Base-by-base conservation (phyloP, 1,140 invertebrate genomes). In the Cydia amplana region DNA sequence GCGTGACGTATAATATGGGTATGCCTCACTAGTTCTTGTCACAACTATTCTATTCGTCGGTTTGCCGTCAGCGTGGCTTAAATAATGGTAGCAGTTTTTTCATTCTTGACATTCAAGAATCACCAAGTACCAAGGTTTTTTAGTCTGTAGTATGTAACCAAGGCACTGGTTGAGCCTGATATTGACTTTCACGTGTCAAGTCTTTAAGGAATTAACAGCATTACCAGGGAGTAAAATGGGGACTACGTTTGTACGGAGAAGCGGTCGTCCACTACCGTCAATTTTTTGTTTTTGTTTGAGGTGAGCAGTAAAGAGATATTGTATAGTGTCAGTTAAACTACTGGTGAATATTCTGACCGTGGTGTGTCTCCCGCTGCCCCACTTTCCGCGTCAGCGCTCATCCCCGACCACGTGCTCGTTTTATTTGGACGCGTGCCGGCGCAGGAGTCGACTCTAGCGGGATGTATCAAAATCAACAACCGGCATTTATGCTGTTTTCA, bases 371-470 rank as follows among this genome's bases (percentile, higher is more conserved):
- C 36, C 77, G 55, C 40, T 79, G 81, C 43, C 81, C 82, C 76
- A 84, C 74, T 84, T 84, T 82, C 76, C 76, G 75, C 77, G 43
- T 67, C 79, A 60, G 23, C 78, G 70, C 64, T 75, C 75, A 77
- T 76, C 74, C 55, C 20, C 9, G 76, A 78, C 77, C 81, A 79
- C 79, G 79, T 78, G 80, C 77, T 64, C 51, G 43, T 79, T 79
- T 80, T 63, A 77, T 76, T 72, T 43, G 55, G 75, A 78, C 81
- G 77, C 77, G 80, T 81, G 82, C 74, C 77, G 74, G 28, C 28
- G 32, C 36, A 70, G 74, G n/a, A 36, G 63, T 51, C 28, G 73
- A 74, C 46, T 65, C 32, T 60, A 12, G 25, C 23, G 18, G 55
- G 20, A 60, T 60, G 55, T 60, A 55, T 55, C 51, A 51, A 51